A percentile compares a stretch with the other conserved stretches of the same genome.
phyloP scores from a whole-genome alignment of 2,113 vertebrate genomes.

The Astur gentilis region DNA sequence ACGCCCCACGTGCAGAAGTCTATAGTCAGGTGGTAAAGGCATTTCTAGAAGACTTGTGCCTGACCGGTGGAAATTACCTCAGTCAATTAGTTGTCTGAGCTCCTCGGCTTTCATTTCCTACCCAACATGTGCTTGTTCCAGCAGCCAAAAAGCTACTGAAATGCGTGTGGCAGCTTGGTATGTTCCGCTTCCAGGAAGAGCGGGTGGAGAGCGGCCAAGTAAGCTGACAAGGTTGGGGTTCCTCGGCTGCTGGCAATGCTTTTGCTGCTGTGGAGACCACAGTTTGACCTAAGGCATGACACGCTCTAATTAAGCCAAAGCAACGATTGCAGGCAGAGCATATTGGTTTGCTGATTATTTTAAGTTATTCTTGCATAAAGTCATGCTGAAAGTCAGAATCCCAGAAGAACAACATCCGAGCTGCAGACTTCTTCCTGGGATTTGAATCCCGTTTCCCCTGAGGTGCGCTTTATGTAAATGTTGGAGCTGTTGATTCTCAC shows the following conservation, averaged over 20 bases:
- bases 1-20: rapidly evolving
- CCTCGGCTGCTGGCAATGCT: background rate
- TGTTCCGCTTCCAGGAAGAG: background rate
- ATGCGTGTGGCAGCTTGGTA: background rate
- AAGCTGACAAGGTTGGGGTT: background rate
- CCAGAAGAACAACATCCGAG: background rate
- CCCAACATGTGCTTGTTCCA: background rate
- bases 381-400: background rate
- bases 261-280: background rate
- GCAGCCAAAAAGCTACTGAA: background rate
- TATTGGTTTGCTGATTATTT: background rate
- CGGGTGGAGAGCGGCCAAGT: background rate
- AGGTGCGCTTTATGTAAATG: background rate
- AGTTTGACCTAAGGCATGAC: background rate
- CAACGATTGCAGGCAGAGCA: background rate
- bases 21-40: background rate
- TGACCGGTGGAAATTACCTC: background rate
- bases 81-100: background rate
- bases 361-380: background rate
- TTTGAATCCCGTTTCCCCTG: background rate
- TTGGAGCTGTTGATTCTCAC: background rate
- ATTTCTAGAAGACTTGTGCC: background rate
- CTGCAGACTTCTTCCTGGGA: background rate
- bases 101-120: background rate
- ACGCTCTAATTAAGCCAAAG: background rate